Conservation (phyloP, 2,113 vertebrate species). For the Phalacrocorax aristotelis region DNA sequence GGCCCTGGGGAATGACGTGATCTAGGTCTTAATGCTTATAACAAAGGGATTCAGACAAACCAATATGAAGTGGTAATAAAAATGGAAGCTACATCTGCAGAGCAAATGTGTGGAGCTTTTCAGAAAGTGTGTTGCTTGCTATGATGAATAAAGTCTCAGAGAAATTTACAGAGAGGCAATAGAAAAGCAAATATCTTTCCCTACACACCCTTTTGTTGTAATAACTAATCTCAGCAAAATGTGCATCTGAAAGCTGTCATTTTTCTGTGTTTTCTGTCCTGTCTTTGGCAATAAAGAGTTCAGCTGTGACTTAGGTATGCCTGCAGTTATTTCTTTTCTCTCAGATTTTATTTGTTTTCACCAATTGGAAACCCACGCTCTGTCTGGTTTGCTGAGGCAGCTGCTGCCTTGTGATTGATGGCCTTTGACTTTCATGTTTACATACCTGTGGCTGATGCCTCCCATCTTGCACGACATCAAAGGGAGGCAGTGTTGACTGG, state of each 20-base stretch:
- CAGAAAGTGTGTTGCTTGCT: neutral
- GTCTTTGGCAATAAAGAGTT: neutral
- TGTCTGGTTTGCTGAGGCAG: neutral
- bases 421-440: neutral
- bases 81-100: constrained; percentile 14
- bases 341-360: neutral
- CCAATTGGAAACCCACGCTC: neutral
- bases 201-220: neutral
- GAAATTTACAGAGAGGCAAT: neutral
- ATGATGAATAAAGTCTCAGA: neutral
- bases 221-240: neutral
- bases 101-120: neutral
- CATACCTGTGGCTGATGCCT: constrained; percentile 44
- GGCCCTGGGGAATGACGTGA: accelerated
- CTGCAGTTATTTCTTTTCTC: neutral
- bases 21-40: neutral
- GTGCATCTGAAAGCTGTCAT: neutral
- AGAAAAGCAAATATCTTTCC: neutral
- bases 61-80: neutral
- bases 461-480: constrained; percentile 36
- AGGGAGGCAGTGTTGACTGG: neutral
- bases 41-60: neutral
- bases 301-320: neutral
- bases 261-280: neutral
- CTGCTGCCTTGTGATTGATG: constrained; percentile 1